A percentile compares a stretch with the other conserved stretches of the same genome.
Conservation (phyloP, 2,888 invertebrate species). For the Calameuta filiformis region DNA sequence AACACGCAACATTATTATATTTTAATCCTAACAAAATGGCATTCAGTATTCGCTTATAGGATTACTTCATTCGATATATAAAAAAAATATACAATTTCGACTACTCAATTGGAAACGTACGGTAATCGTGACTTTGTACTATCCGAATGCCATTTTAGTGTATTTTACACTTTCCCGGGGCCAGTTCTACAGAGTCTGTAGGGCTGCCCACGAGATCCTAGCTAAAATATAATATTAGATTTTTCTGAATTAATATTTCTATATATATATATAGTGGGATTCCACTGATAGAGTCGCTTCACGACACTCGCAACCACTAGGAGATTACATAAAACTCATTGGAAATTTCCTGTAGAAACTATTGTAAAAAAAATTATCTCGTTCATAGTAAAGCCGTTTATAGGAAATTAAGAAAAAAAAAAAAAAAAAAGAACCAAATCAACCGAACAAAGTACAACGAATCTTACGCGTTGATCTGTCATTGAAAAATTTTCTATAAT, state of each 20-base stretch:
- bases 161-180: conserved; percentile 55
- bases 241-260: conserved; percentile 33
- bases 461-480: neutral
- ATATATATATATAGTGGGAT: conserved; percentile 38
- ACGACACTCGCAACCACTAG: conserved; percentile 34
- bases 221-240: conserved; percentile 60
- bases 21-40: conserved; percentile 61
- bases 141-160: conserved; percentile 64
- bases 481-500: neutral
- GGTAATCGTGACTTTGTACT: conserved; percentile 63
- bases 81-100: conserved; percentile 67
- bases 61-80: conserved; percentile 59
- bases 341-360: neutral
- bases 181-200: conserved; percentile 44
- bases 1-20: conserved; percentile 55
- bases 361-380: neutral
- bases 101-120: conserved; percentile 61
- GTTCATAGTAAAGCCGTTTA: neutral
- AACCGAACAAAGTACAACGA: neutral
- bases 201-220: conserved; percentile 52
- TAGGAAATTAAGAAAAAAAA: neutral
- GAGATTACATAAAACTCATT: conserved; percentile 2
- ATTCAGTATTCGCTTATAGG: conserved; percentile 62
- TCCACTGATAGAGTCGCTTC: conserved; percentile 42
- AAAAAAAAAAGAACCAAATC: conserved; percentile 7